These are phyloP conservation scores for Drosophila tanythrix DNA, from an alignment of 2,888 invertebrate species.

Conservation along the genomic window DNA sequence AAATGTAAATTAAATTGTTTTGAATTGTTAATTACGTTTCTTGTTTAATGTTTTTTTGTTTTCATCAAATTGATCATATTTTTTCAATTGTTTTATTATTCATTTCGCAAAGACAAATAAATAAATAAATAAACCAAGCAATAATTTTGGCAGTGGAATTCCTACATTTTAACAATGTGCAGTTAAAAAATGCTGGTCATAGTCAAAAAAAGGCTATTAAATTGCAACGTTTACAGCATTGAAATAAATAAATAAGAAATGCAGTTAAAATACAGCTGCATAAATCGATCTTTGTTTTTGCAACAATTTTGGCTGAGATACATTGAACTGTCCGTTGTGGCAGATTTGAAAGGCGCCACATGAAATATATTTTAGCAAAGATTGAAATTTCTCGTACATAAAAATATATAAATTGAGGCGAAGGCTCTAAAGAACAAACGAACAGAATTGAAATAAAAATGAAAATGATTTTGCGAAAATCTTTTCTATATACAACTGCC, in stretches of 20 bases:
- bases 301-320: conserved; percentile 6
- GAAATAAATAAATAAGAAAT: neutral
- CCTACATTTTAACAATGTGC: fast-evolving
- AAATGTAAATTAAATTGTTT: too few relatives aligned
- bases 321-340: conserved; percentile 30
- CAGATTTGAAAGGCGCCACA: conserved; percentile 50
- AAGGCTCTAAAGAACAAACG: conserved; percentile 52
- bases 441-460: conserved; percentile 56
- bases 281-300: neutral
- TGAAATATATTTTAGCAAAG: conserved; percentile 49
- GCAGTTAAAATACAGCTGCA: conserved; percentile 17
- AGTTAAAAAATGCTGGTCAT: neutral
- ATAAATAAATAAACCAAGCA: neutral
- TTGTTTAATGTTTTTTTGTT: too few relatives aligned
- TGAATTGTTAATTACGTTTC: too few relatives aligned
- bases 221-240: neutral
- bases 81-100: too few relatives aligned
- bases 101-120: too few relatives aligned
- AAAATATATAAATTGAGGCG: conserved; percentile 28
- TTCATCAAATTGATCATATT: too few relatives aligned
- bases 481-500: conserved; percentile 50
- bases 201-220: neutral
- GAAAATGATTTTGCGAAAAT: conserved; percentile 80
- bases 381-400: conserved; percentile 28
- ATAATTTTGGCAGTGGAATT: neutral